A percentile compares a stretch with the other conserved stretches of the same genome.
These are phyloP conservation scores for Cardinalis cardinalis DNA, from an alignment of 2,113 vertebrate species.

Conservation along the genomic window DNA sequence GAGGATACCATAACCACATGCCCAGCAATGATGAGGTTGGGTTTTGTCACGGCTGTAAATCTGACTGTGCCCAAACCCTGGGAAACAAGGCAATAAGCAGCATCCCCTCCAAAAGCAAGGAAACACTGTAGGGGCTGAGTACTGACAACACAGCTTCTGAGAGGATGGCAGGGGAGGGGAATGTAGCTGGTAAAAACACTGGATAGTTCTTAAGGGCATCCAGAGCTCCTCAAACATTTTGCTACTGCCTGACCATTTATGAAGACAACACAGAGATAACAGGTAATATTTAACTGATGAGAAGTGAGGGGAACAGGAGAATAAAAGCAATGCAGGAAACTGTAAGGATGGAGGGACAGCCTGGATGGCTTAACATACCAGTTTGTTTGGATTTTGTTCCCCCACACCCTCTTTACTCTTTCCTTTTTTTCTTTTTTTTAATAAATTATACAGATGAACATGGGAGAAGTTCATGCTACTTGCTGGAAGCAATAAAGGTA, in stretches of 20 bases:
- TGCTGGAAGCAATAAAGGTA: conserved; percentile 75
- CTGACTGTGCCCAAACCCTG: not conserved
- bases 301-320: conserved; percentile 13
- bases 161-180: not conserved
- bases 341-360: not conserved
- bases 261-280: conserved; percentile 52
- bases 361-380: conserved; percentile 3
- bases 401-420: conserved; percentile 12
- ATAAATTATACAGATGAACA: conserved; percentile 73
- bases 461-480: conserved; percentile 79
- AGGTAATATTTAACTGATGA: conserved; percentile 33
- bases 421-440: conserved; percentile 8
- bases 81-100: not conserved
- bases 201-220: conserved; percentile 41
- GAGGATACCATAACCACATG: not conserved
- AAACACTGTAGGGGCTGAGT: not conserved
- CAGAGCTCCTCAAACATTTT: conserved; percentile 52
- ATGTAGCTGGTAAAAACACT: conserved; percentile 4
- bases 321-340: conserved; percentile 27
- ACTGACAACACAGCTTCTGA: not conserved
- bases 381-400: not conserved
- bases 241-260: conserved; percentile 40
- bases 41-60: not conserved
- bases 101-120: conserved; percentile 15
- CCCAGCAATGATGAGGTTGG: not conserved